Base-by-base conservation (phyloP, 2,888 invertebrate genomes). In the Operophtera brumata region DNA sequence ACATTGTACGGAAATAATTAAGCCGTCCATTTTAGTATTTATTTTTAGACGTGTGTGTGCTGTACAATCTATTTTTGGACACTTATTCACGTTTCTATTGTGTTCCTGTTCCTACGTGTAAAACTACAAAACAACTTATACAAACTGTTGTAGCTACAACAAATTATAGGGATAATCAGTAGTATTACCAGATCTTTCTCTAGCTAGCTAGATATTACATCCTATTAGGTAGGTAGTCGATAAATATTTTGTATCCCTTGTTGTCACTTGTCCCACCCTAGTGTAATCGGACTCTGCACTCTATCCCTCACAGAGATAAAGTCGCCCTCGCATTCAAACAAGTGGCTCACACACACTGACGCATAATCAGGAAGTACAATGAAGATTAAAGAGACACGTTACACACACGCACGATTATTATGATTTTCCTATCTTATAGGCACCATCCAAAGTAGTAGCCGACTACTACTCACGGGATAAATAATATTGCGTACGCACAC, bases 311-410 rank as follows among this genome's bases (percentile, higher is more conserved):
- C 82, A 74, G 84, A 86, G 88, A 88, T 87, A 88, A 84, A 87
- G 87, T 85, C 83, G 84, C 88, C 90, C 89, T 82, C 86, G 79
- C 87, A 87, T 86, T 87, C 87, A 83, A 89, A 89, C 90, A 90
- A 89, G 89, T 90, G 89, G 85, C 84, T 85, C 82, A 88, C 89
- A 54, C 89, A 87, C 88, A 89, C 88, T 39, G 36, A 59, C 69
- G 58, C 66, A 75, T 73, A 74, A 86, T 87, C 86, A 90, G 90
- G 90, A 90, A 90, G 89, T 89, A 89, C 87, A 89, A 89, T 86
- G 79, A 83, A 87, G 87, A 88, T 87, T 86, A 87, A 86, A 88
- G 82, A 80, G 83, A 82, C 84, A 79, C 73, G 76, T 83, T 78
- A 77, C 86, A 81, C 85, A 85, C 83, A 82, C 80, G 67, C 73